A percentile compares a stretch with the other conserved stretches of the same genome.
Evolutionary conservation across 2,113 vertebrate species (phyloP).

Genomic region (Actenoides lindsayi): DNA sequence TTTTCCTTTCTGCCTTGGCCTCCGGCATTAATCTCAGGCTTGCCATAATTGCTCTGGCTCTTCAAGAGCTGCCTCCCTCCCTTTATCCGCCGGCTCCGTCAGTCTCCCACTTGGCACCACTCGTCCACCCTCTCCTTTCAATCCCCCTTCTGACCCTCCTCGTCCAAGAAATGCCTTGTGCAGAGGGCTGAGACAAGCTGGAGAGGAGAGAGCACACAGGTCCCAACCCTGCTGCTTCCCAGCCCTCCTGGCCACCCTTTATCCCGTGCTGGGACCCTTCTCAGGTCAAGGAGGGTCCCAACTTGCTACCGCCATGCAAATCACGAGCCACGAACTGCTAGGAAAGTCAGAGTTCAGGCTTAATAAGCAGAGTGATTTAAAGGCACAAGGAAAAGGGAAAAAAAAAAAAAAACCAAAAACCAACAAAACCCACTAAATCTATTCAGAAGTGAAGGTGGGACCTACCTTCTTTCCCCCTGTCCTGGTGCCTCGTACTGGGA

Average conservation of each 20-base stretch:
- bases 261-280: not conserved
- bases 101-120: not conserved
- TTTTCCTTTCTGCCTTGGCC: not conserved
- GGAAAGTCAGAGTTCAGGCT: not conserved
- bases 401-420: not conserved
- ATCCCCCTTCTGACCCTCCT: not conserved
- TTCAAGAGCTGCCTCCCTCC: not conserved
- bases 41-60: not conserved
- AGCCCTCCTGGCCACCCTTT: not conserved
- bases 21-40: not conserved
- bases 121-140: not conserved
- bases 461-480: conserved; percentile 22
- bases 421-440: too few relatives aligned
- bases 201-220: not conserved
- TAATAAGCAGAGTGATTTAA: not conserved
- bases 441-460: not conserved
- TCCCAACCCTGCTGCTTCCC: not conserved
- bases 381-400: not conserved
- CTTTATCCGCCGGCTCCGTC: not conserved
- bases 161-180: not conserved
- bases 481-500: not conserved
- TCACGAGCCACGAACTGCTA: not conserved
- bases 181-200: not conserved
- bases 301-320: not conserved
- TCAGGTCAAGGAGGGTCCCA: not conserved